Percentiles rank a stretch among this genome's conserved stretches.
phyloP scores from a whole-genome alignment of 2,888 invertebrate species.

The Spilosoma lubricipeda region DNA sequence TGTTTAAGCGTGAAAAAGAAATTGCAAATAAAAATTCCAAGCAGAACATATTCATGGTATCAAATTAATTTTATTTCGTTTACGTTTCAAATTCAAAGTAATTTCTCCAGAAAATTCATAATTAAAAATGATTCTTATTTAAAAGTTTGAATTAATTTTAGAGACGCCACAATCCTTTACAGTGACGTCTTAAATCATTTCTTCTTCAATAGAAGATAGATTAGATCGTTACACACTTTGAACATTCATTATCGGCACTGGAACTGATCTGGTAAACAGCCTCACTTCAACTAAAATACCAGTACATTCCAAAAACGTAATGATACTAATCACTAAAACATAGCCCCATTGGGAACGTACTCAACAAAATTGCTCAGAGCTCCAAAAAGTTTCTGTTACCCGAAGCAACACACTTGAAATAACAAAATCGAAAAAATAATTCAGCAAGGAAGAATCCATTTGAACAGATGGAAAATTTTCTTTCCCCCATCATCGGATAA shows the following conservation, averaged over 20 bases:
- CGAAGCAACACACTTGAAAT: conserved; percentile 40
- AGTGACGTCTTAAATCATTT: not conserved
- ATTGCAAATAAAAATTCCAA: not conserved
- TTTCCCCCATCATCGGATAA: conserved; percentile 35
- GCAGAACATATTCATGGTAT: no score
- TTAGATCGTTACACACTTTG: not conserved
- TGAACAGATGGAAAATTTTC: conserved; percentile 41
- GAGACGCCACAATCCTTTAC: not conserved
- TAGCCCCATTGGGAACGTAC: conserved; percentile 30
- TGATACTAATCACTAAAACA: conserved; percentile 12
- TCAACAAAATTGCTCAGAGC: conserved; percentile 33
- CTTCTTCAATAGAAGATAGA: not conserved
- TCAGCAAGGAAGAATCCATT: conserved; percentile 37
- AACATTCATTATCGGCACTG: not conserved
- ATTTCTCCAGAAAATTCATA: not conserved
- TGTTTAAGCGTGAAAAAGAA: not conserved
- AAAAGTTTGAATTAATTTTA: not conserved
- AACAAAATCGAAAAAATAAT: conserved; percentile 48
- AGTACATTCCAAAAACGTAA: not conserved
- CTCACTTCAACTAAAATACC: not conserved
- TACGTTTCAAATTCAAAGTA: no score
- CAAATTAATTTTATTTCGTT: no score
- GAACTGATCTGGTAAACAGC: not conserved
- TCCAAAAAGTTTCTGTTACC: conserved; percentile 42
- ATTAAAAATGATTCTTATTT: not conserved